These are phyloP conservation scores for Drosophila melanica DNA, from an alignment of 1,140 invertebrate species.

Conservation along the genomic window DNA sequence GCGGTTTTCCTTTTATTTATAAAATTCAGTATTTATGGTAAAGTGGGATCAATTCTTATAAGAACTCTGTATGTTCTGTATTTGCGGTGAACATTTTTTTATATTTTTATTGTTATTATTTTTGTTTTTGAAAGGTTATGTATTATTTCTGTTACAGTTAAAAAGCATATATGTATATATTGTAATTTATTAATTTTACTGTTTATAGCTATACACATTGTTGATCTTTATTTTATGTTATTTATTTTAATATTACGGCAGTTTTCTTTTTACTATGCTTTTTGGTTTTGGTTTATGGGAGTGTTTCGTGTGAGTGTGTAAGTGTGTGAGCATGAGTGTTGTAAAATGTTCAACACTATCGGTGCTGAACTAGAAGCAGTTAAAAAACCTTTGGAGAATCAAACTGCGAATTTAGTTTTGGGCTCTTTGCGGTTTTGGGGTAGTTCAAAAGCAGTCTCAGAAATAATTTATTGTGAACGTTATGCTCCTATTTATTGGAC, in stretches of 20 bases:
- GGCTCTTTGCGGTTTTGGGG: no score
- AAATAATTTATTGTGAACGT: no score
- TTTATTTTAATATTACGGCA: constrained; percentile 68
- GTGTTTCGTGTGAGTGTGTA: neutral
- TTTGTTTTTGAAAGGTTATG: neutral
- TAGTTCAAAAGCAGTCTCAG: no score
- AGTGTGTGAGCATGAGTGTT: constrained; percentile 1
- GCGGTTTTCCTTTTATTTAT: neutral
- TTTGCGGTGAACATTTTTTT: neutral
- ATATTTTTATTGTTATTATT: no score
- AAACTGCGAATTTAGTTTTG: no score
- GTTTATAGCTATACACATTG: constrained; percentile 54
- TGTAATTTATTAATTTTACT: constrained; percentile 20
- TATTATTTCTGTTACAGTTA: constrained; percentile 43
- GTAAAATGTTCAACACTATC: constrained; percentile 10
- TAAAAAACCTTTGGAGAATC: neutral
- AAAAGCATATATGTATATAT: constrained; percentile 39
- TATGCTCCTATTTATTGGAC: neutral
- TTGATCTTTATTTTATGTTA: constrained; percentile 33
- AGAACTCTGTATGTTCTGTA: constrained; percentile 1
- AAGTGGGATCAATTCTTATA: constrained; percentile 3
- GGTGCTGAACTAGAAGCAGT: constrained; percentile 5
- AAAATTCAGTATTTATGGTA: neutral
- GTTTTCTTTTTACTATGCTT: constrained; percentile 57
- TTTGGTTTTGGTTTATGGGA: constrained; percentile 40